Percentiles rank a stretch among this genome's conserved stretches.
These are phyloP conservation scores for Polypedilum pembai DNA, from an alignment of 1,140 invertebrate genomes.

Conservation along the genomic window DNA sequence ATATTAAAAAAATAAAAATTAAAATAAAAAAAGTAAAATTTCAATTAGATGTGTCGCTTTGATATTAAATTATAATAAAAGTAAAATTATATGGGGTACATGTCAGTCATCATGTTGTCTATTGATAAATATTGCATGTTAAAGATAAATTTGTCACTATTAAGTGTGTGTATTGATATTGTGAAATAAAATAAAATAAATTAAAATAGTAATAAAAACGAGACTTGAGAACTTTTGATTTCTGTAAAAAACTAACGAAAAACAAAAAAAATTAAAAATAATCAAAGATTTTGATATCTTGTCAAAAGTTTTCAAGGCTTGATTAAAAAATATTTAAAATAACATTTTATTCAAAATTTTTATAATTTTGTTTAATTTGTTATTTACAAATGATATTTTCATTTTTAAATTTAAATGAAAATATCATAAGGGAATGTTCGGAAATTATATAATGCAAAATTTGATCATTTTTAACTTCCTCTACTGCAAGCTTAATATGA, in stretches of 20 bases:
- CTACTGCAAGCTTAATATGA: too few relatives aligned
- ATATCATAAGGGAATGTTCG: too few relatives aligned
- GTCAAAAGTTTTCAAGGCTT: too few relatives aligned
- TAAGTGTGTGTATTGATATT: conserved; percentile 32
- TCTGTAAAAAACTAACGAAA: neutral
- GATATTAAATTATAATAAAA: neutral
- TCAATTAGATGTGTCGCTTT: conserved; percentile 30
- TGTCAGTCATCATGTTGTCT: conserved; percentile 14
- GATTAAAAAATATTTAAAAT: too few relatives aligned
- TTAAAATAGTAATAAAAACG: neutral
- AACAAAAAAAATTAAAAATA: too few relatives aligned
- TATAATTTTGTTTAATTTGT: too few relatives aligned
- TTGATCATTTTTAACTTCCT: too few relatives aligned
- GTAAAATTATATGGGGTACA: neutral
- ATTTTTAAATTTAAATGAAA: too few relatives aligned
- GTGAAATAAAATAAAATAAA: neutral
- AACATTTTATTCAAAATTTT: too few relatives aligned
- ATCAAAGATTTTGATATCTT: too few relatives aligned
- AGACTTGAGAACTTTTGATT: neutral
- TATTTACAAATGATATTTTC: too few relatives aligned
- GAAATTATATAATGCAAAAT: too few relatives aligned
- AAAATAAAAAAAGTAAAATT: neutral
- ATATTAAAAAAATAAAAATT: conserved; percentile 34
- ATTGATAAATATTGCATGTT: conserved; percentile 14
- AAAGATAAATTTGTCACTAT: conserved; percentile 11